Conservation (phyloP, 2,888 invertebrate species). For the Patella depressa region DNA sequence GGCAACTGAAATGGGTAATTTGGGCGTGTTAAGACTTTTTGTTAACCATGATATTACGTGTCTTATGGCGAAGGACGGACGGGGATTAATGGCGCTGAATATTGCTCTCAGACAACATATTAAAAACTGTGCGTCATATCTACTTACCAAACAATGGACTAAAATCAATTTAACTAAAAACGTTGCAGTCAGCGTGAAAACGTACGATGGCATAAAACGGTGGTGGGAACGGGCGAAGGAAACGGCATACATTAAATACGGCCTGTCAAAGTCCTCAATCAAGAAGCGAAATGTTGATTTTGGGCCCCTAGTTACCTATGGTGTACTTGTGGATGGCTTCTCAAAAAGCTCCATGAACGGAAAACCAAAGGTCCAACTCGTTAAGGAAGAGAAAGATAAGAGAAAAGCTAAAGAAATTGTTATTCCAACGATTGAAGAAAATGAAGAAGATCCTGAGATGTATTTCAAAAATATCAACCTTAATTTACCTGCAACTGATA, state of each 20-base stretch:
- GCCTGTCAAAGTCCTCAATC: constrained; percentile 61
- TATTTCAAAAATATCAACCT: constrained; percentile 58
- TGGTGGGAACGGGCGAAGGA: constrained; percentile 68
- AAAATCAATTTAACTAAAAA: constrained; percentile 60
- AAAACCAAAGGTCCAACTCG: constrained; percentile 42
- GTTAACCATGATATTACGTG: constrained; percentile 65
- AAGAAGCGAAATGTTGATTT: constrained; percentile 47
- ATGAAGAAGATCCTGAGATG: constrained; percentile 53
- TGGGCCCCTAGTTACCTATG: constrained; percentile 61
- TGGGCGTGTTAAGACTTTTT: constrained; percentile 65
- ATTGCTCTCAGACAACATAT: constrained; percentile 64
- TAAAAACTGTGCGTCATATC: constrained; percentile 67
- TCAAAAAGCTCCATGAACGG: constrained; percentile 62
- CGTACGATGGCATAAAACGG: constrained; percentile 60
- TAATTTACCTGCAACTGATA: constrained; percentile 21
- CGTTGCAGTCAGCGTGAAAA: constrained; percentile 49
- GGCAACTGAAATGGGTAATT: constrained; percentile 65
- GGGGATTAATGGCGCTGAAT: constrained; percentile 65
- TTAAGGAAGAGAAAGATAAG: constrained; percentile 29
- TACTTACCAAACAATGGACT: constrained; percentile 70
- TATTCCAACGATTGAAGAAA: constrained; percentile 25
- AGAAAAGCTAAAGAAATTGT: constrained; percentile 35
- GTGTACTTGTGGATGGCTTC: constrained; percentile 63
- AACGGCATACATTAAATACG: constrained; percentile 56
- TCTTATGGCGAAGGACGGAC: constrained; percentile 66